Conservation (phyloP, 2,797 vertebrate species). For the Ficedula albicollis region DNA sequence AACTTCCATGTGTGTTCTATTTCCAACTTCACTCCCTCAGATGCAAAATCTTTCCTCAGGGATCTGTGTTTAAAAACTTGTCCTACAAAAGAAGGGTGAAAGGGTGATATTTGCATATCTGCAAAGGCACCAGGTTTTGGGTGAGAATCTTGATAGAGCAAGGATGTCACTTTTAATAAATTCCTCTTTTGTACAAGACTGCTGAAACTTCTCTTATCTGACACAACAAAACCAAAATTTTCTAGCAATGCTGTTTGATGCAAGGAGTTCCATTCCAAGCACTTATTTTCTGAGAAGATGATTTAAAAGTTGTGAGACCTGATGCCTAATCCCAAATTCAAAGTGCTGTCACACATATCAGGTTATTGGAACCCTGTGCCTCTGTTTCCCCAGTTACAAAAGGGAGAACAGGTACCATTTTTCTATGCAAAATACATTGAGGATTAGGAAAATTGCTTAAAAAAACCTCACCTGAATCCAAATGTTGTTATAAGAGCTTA, state of each 20-base stretch:
- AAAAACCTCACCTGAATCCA: background rate
- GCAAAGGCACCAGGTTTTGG: background rate
- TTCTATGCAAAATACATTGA: background rate
- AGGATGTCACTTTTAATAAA: background rate
- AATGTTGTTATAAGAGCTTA: background rate
- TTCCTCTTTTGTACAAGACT: background rate
- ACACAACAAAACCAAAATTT: background rate
- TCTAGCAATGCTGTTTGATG: background rate
- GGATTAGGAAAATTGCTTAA: background rate
- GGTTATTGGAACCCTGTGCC: background rate
- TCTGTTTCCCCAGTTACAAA: background rate
- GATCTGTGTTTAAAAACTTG: background rate
- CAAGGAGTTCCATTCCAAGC: background rate
- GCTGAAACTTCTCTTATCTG: background rate
- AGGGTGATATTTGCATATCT: background rate
- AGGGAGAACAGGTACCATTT: background rate
- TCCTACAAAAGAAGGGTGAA: background rate
- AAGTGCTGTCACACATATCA: background rate
- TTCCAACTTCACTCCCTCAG: background rate
- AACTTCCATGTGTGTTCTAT: background rate
- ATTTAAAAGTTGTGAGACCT: background rate
- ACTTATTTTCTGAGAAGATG: background rate
- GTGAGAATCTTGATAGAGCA: background rate
- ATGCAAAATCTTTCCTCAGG: background rate
- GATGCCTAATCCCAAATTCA: background rate